A percentile compares a stretch with the other conserved stretches of the same genome.
These are phyloP conservation scores for Pristionchus japonicus DNA, from an alignment of 2,888 invertebrate genomes.

Conservation along the genomic window DNA sequence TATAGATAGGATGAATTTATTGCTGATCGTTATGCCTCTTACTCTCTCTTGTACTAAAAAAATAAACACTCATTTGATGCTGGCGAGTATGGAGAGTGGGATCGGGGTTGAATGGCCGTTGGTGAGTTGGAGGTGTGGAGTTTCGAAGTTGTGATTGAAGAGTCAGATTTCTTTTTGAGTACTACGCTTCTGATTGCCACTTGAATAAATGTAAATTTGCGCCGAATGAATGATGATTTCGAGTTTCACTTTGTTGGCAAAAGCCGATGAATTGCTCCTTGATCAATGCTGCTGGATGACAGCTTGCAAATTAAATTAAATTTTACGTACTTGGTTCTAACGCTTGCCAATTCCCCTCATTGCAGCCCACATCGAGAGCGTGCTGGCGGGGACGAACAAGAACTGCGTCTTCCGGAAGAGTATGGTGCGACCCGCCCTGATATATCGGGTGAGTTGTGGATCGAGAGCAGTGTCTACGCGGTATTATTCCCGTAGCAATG, in stretches of 20 bases:
- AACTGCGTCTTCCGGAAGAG: slow-evolving; percentile 28
- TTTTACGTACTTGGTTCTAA: background rate
- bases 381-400: background rate
- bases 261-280: background rate
- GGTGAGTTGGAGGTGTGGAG: background rate
- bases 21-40: no score
- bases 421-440: slow-evolving; percentile 76
- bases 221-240: background rate
- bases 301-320: background rate
- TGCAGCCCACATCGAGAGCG: slow-evolving; percentile 35
- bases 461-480: no score
- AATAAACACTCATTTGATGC: no score
- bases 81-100: background rate
- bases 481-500: background rate
- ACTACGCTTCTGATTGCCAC: background rate
- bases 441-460: slow-evolving; percentile 78
- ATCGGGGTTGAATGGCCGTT: background rate
- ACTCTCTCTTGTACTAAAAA: no score
- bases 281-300: background rate
- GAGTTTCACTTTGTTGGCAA: background rate
- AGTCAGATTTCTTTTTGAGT: no score
- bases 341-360: no score
- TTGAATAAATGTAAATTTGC: background rate
- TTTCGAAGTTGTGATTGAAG: background rate
- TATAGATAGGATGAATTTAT: no score